A percentile compares a stretch with the other conserved stretches of the same genome.
Evolutionary conservation across 1,140 invertebrate species (phyloP).

Genomic region (Papilio polytes): DNA sequence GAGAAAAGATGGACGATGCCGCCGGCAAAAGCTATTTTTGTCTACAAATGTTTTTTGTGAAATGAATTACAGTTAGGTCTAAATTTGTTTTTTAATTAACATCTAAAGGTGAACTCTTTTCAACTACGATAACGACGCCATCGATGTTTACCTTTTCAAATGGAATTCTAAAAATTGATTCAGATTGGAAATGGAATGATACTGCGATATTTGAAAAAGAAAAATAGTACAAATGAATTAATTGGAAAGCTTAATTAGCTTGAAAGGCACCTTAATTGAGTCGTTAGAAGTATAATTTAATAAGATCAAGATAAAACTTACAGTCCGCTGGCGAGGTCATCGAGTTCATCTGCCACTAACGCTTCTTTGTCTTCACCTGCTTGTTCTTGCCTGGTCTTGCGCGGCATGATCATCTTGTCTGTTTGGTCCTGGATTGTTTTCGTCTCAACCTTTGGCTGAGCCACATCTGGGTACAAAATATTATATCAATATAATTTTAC

Average conservation of each 20-base stretch:
- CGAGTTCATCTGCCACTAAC: slow-evolving; percentile 63
- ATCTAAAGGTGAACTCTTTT: neutral
- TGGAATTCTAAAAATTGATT: neutral
- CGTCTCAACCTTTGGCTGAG: too few relatives aligned
- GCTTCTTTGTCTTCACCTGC: slow-evolving; percentile 54
- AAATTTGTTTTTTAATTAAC: neutral
- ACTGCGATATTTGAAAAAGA: neutral
- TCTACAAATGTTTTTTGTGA: neutral
- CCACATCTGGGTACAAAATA: too few relatives aligned
- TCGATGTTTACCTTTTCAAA: neutral
- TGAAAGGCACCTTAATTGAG: neutral
- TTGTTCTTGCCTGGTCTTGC: slow-evolving; percentile 68
- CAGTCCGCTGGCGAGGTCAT: slow-evolving; percentile 60
- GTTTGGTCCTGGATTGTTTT: neutral
- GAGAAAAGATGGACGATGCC: neutral
- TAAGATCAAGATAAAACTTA: slow-evolving; percentile 54
- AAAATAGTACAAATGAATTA: neutral
- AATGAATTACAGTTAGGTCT: neutral
- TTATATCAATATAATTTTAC: too few relatives aligned
- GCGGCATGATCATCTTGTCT: slow-evolving; percentile 15
- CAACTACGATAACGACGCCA: neutral
- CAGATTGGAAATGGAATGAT: neutral
- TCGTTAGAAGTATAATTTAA: slow-evolving; percentile 4
- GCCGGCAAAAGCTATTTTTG: neutral
- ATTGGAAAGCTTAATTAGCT: neutral